phyloP scores from a whole-genome alignment of 2,113 vertebrate species.

The Caranx melampygus region DNA sequence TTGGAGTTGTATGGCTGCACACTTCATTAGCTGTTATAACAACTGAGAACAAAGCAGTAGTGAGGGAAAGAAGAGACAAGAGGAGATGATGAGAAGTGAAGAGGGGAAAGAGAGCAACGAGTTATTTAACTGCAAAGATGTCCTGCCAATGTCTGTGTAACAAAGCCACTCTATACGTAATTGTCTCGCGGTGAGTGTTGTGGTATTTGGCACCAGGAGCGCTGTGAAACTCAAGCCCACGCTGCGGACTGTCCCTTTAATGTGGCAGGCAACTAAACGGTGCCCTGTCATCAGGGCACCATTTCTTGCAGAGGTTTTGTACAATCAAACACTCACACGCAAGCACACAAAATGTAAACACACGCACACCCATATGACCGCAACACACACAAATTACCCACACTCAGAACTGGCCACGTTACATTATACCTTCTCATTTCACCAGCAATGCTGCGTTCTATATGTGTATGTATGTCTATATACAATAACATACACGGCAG shows the following conservation, averaged over 20 bases:
- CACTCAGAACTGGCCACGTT: conserved; percentile 13
- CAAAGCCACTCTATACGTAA: conserved; percentile 72
- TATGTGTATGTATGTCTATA: conserved; percentile 5
- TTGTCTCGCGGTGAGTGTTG: conserved; percentile 74
- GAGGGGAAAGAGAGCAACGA: conserved; percentile 20
- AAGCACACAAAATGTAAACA: conserved; percentile 68
- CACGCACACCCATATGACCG: conserved; percentile 60
- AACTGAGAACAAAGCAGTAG: conserved; percentile 51
- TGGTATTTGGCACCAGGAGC: conserved; percentile 69
- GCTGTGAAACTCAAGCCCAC: conserved; percentile 67
- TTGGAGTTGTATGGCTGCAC: conserved; percentile 58
- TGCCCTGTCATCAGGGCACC: conserved; percentile 71
- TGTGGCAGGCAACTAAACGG: conserved; percentile 70
- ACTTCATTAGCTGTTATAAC: conserved; percentile 66
- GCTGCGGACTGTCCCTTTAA: conserved; percentile 70
- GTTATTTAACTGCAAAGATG: conserved; percentile 30
- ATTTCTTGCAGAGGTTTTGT: conserved; percentile 64
- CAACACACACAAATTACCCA: conserved; percentile 46
- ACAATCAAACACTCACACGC: conserved; percentile 71
- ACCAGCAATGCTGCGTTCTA: conserved; percentile 1
- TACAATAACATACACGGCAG: conserved; percentile 11
- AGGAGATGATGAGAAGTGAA: conserved; percentile 34
- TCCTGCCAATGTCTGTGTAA: conserved; percentile 59
- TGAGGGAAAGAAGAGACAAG: conserved; percentile 20
- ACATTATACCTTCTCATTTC: conserved; percentile 47